Evolutionary conservation across 2,113 vertebrate species (phyloP), one percentile per base, ranked within the genome.

Genomic region (Pipa parva): DNA sequence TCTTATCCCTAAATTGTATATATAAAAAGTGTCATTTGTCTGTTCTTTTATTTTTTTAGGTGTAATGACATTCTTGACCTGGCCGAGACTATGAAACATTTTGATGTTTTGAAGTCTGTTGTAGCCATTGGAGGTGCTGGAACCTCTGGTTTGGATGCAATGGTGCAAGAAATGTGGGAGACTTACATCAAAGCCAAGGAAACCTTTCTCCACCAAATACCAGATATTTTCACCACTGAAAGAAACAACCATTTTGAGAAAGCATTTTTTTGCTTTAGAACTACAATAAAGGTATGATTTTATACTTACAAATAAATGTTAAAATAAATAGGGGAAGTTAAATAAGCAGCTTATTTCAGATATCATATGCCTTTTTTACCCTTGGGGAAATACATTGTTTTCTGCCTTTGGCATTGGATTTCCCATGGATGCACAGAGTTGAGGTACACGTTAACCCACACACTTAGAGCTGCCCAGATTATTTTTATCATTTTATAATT

Each of bases 41-140:
- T 26, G 3, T 13, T 28, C n/a, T 67, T 36, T n/a, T 39, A 31
- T 2, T 27, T 51, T 4, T 29, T 50, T 63, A 72, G 71, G 20
- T 72, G 71, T 33, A 72, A 72, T 48, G 71, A 72, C 36, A 56
- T 72, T 4, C 54, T 72, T 59, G 71, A 72, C 37, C 54, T 72
- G 10, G 71, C 67, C 26, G 56, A 72, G 20, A 72, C 63, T 8
- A 72, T 72, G 24, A 59, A 59, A 12, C 71, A 72, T 54, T 66
- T 72, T 60, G 45, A 72, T 27, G 33, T 59, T 7, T 46, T 72
- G 49, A 60, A 67, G 28, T 59, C 49, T 2, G 71, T 59, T 20
- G 56, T 63, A 13, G 33, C 28, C 17, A 55, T 72, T 21, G 71
- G 71, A 4, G 71, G 71, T 22, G 56, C 71, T 7, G 71, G 71